These are phyloP conservation scores for Drosophila lutescens DNA, from an alignment of 2,888 invertebrate genomes.

Conservation along the genomic window DNA sequence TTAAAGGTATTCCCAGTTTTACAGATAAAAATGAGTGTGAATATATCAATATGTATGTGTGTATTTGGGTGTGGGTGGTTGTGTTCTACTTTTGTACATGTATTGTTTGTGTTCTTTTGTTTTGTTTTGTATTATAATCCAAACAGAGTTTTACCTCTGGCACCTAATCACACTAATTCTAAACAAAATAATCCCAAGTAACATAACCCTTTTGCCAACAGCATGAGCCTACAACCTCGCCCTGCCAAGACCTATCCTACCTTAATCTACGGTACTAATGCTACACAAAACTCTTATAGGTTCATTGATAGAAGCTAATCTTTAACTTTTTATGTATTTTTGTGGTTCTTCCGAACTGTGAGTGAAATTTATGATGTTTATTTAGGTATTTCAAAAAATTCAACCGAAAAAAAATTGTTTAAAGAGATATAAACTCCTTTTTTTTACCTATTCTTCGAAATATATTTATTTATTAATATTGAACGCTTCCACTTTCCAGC, in stretches of 20 bases:
- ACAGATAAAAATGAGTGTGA: background rate
- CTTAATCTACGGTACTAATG: slow-evolving; percentile 12
- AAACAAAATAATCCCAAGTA: background rate
- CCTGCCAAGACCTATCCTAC: slow-evolving; percentile 5
- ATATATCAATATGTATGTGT: slow-evolving; percentile 24
- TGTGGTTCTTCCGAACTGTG: background rate
- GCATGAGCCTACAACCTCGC: slow-evolving; percentile 54
- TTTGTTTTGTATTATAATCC: slow-evolving; percentile 25
- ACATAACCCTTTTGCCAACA: slow-evolving; percentile 17
- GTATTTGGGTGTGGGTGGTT: slow-evolving; percentile 15
- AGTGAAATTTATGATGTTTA: too few relatives aligned
- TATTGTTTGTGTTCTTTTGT: slow-evolving; percentile 42
- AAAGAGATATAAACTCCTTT: too few relatives aligned
- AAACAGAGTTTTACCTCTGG: slow-evolving; percentile 26
- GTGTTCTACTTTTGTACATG: slow-evolving; percentile 23
- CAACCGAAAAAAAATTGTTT: too few relatives aligned
- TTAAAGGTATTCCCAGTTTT: background rate
- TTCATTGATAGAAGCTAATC: background rate
- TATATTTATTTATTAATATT: slow-evolving; percentile 1
- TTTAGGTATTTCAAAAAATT: background rate
- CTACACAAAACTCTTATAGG: slow-evolving; percentile 32
- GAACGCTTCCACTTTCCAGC: background rate
- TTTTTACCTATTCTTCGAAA: background rate
- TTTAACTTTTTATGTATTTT: too few relatives aligned
- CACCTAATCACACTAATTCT: slow-evolving; percentile 16